Percentiles rank a stretch among this genome's conserved stretches.
Evolutionary conservation across 1,140 invertebrate species (phyloP).

Genomic region (Anastatus disparis): DNA sequence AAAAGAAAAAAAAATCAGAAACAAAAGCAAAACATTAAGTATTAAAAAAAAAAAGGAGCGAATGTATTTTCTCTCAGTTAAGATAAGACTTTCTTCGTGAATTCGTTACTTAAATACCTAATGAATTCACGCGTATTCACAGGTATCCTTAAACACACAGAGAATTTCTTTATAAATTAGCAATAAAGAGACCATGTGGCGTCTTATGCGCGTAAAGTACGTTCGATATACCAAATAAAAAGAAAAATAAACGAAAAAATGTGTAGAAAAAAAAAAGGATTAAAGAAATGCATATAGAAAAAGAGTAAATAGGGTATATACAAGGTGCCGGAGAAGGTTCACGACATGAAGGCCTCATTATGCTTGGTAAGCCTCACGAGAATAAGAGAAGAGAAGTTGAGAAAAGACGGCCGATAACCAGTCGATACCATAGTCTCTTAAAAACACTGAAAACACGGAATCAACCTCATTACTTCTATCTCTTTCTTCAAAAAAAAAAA

Average conservation of each 20-base stretch:
- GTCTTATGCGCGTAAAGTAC: neutral
- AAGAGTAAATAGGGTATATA: neutral
- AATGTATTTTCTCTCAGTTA: neutral
- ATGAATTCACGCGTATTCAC: neutral
- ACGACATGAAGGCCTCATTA: constrained; percentile 61
- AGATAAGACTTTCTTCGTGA: neutral
- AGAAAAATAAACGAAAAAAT: neutral
- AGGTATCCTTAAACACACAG: neutral
- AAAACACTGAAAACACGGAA: constrained; percentile 62
- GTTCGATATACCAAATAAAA: too few relatives aligned
- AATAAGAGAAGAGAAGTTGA: constrained; percentile 3
- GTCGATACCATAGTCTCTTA: constrained; percentile 41
- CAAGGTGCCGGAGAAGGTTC: constrained; percentile 38
- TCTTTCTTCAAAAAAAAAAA: constrained; percentile 54
- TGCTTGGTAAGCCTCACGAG: constrained; percentile 32
- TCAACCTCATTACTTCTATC: constrained; percentile 64
- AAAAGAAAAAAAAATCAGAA: constrained; percentile 33
- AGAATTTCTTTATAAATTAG: neutral
- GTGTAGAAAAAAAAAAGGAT: neutral
- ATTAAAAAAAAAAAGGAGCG: neutral
- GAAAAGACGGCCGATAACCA: constrained; percentile 56
- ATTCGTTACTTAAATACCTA: too few relatives aligned
- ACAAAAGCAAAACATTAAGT: neutral
- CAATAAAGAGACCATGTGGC: constrained; percentile 6
- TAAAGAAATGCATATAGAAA: too few relatives aligned